Evolutionary conservation across 2,888 invertebrate species (phyloP), one percentile per base, ranked within the genome.

Genomic region (Acronicta alni): DNA sequence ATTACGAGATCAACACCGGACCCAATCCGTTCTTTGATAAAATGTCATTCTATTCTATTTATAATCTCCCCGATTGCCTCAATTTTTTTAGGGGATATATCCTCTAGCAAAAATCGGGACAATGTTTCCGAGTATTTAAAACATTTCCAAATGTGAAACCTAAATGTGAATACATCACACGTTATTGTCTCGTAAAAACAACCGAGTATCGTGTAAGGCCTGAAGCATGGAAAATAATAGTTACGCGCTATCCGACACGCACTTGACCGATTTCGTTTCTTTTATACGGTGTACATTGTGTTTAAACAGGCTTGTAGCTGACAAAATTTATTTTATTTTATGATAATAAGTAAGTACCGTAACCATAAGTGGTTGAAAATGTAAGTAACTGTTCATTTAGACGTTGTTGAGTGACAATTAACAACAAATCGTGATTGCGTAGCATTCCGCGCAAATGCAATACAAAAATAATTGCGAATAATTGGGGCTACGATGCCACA

Each of bases 391-490:
- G 46, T 46, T 35, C 14, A n/a, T n/a, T 46, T 10, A 30, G 26
- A 30, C 10, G 26, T 5, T 32, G 32, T n/a, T 32, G n/a, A 32
- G 14, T 12, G 12, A 1, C 30, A 30, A 23, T n/a, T 42, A 39
- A 48, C n/a, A 26, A 5, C 39, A 30, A 41, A 41, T 17, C 41
- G 39, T 41, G 49, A 48, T 48, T 39, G 12, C 2, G 30, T 12
- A n/a, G 1, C 10, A 54, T 35, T 52, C 20, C 18, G 18, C 0
- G 16, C 9, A 14, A 18, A 4, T 54, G 48, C 41, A 49, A 57
- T 42, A 57, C 49, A 30, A 51, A 49, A 54, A 54, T 45, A 57
- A 49, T 49, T 35, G 41, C 44, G 30, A 32, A 32, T 6, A 45
- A 45, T 17, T 16, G 44, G 12, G 44, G 44, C 30, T 7, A 42